These are phyloP conservation scores for Acronicta leporina DNA, from an alignment of 2,888 invertebrate genomes.

Conservation along the genomic window DNA sequence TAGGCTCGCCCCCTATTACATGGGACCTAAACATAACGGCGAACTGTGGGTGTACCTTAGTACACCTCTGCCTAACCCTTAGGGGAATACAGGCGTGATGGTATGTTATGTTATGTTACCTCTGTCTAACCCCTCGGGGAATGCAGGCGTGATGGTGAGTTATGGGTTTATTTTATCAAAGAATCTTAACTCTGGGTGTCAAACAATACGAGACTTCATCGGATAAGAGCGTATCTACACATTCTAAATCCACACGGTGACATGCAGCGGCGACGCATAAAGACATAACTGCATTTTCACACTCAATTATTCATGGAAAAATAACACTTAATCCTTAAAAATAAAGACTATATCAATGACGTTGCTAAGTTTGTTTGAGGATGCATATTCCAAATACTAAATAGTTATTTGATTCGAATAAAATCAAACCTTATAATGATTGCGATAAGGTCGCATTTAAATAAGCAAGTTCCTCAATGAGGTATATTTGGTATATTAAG, in stretches of 20 bases:
- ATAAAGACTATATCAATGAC: neutral
- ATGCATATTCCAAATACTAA: constrained; percentile 24
- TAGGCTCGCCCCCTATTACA: too few species aligned
- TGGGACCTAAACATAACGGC: too few species aligned
- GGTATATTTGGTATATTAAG: constrained; percentile 11
- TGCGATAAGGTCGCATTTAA: constrained; percentile 7
- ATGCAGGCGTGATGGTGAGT: too few species aligned
- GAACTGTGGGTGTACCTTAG: too few species aligned
- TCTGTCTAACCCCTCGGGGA: too few species aligned
- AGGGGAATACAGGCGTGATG: too few species aligned
- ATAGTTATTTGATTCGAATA: neutral
- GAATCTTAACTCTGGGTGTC: neutral
- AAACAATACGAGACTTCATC: neutral
- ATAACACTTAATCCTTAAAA: neutral
- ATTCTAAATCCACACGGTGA: constrained; percentile 22
- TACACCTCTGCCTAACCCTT: too few species aligned
- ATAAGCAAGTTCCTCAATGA: constrained; percentile 4
- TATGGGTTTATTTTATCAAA: neutral
- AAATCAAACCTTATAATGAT: constrained; percentile 11
- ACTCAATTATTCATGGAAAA: constrained; percentile 12
- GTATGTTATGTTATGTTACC: too few species aligned
- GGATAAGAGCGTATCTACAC: constrained; percentile 1
- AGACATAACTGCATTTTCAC: constrained; percentile 53
- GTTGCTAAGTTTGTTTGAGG: constrained; percentile 6
- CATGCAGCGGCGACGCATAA: constrained; percentile 36